Conservation (phyloP, 2,888 invertebrate genomes). For the Phalera bucephala region DNA sequence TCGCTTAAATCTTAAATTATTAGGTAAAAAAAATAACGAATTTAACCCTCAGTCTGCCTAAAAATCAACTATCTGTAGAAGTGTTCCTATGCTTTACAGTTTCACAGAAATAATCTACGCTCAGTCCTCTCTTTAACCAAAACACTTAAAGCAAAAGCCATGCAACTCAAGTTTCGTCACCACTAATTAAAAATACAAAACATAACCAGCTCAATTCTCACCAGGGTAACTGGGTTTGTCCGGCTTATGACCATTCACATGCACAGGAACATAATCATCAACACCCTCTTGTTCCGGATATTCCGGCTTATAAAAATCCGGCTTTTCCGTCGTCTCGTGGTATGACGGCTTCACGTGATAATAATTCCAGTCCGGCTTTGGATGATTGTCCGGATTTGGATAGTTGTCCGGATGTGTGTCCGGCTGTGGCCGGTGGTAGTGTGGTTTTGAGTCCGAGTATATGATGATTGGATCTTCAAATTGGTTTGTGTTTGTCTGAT, state of each 20-base stretch:
- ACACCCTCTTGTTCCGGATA: slow-evolving; percentile 43
- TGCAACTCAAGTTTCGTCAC: slow-evolving; percentile 35
- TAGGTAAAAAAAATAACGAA: no score
- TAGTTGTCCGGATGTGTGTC: slow-evolving; percentile 40
- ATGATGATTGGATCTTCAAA: slow-evolving; percentile 75
- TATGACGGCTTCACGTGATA: slow-evolving; percentile 79
- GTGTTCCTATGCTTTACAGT: no score
- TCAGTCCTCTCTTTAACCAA: no score
- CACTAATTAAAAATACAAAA: slow-evolving; percentile 8
- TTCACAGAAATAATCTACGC: no score
- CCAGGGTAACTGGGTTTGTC: slow-evolving; percentile 71
- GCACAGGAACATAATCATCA: slow-evolving; percentile 77
- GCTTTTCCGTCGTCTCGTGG: slow-evolving; percentile 63
- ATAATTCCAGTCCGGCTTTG: slow-evolving; percentile 61
- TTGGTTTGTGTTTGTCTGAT: slow-evolving; percentile 68
- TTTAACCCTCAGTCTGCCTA: no score
- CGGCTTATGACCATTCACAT: slow-evolving; percentile 57
- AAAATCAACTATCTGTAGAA: no score
- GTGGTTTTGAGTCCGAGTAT: slow-evolving; percentile 75
- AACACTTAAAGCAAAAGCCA: neutral
- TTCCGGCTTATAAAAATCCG: slow-evolving; percentile 55
- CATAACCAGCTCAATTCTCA: slow-evolving; percentile 51
- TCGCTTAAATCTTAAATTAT: no score
- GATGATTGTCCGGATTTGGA: slow-evolving; percentile 30
- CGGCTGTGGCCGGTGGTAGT: slow-evolving; percentile 45